Conservation (phyloP, 2,888 invertebrate species). For the Plebejus anna region DNA sequence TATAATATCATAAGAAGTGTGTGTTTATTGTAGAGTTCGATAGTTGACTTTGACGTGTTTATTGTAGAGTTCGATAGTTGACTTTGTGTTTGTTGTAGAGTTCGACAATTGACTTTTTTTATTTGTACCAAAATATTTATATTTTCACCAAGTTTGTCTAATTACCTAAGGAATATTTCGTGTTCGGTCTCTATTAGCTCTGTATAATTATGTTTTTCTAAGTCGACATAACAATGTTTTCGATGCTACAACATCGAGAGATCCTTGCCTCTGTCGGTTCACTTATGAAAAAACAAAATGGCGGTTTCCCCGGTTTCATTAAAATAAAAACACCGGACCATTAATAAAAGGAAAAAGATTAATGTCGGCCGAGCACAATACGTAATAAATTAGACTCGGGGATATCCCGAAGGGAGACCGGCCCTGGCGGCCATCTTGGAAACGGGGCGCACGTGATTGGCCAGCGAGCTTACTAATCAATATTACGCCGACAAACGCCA, state of each 20-base stretch:
- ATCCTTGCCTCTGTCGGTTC: conserved; percentile 21
- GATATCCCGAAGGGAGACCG: conserved; percentile 59
- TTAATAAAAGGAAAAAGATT: conserved; percentile 78
- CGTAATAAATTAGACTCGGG: conserved; percentile 74
- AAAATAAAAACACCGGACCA: conserved; percentile 73
- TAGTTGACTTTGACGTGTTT: background rate
- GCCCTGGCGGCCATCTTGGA: conserved; percentile 69
- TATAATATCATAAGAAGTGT: too few species aligned
- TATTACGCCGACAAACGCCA: conserved; percentile 44
- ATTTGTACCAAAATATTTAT: background rate
- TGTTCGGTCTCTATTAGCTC: background rate
- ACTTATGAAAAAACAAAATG: conserved; percentile 54
- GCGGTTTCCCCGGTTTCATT: conserved; percentile 65
- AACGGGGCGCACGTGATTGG: conserved; percentile 58
- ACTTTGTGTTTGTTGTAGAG: background rate
- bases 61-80: background rate
- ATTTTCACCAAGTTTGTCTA: background rate
- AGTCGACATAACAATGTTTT: background rate
- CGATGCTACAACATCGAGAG: background rate
- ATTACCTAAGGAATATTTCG: background rate
- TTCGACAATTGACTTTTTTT: too few species aligned
- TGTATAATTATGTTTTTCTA: background rate
- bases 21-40: background rate
- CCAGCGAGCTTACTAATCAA: conserved; percentile 63
- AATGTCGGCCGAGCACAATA: conserved; percentile 71